Evolutionary conservation across 2,113 vertebrate genomes (phyloP).

Genomic region (Xiphophorus maculatus): DNA sequence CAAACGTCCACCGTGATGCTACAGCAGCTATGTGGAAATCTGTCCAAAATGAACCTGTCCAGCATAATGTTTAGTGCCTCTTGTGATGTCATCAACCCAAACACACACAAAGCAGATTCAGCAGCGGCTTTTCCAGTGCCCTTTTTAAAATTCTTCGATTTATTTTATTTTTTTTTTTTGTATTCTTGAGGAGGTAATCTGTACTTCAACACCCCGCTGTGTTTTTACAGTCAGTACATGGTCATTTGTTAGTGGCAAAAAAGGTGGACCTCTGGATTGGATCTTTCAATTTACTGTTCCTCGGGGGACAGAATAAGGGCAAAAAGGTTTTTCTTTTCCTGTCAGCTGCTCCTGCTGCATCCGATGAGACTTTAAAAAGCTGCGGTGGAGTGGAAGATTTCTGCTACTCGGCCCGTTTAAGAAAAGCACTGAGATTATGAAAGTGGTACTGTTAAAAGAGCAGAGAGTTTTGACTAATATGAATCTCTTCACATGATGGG

Average conservation of each 20-base stretch:
- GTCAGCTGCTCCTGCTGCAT: background rate
- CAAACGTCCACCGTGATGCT: too few species aligned
- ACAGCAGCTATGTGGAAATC: too few species aligned
- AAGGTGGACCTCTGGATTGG: background rate
- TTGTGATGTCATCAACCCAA: too few species aligned
- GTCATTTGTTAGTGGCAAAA: background rate
- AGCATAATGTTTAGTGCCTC: too few species aligned
- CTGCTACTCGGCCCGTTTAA: too few species aligned
- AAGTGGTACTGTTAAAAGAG: background rate
- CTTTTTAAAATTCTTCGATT: too few species aligned
- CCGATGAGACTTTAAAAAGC: background rate
- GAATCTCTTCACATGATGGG: too few species aligned
- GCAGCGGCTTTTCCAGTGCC: too few species aligned
- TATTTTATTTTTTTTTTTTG: too few species aligned
- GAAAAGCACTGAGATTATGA: background rate
- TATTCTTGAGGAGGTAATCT: background rate
- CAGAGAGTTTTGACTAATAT: too few species aligned
- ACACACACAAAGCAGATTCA: background rate
- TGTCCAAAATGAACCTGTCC: too few species aligned
- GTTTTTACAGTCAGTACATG: background rate
- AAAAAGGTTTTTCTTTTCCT: background rate
- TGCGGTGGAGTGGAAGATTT: background rate
- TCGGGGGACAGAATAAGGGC: background rate
- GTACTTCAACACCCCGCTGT: background rate
- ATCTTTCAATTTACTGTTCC: background rate